Evolutionary conservation across 2,888 invertebrate species (phyloP).

Genomic region (Idaea dimidiata): DNA sequence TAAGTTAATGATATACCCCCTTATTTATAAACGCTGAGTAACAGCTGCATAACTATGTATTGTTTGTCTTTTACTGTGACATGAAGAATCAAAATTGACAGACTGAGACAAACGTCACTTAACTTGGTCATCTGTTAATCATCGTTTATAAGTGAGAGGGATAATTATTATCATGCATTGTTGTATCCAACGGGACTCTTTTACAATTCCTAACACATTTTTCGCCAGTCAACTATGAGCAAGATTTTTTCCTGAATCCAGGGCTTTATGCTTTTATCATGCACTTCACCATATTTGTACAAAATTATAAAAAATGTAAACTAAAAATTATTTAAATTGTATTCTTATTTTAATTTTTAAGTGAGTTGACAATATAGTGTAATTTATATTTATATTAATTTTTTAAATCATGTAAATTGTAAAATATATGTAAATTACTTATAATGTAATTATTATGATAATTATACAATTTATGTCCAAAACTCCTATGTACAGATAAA

Average conservation of each 20-base stretch:
- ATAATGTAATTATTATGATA: background rate
- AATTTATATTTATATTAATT: conserved; percentile 3
- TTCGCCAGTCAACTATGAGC: too few relatives aligned
- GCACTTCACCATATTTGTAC: conserved; percentile 8
- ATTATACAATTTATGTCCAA: conserved; percentile 5
- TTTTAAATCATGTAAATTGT: conserved; percentile 23
- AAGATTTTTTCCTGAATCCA: background rate
- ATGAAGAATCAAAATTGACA: too few relatives aligned
- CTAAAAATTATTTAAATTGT: background rate
- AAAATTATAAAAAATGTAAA: conserved; percentile 1
- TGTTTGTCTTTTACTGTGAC: too few relatives aligned
- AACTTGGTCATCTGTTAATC: too few relatives aligned
- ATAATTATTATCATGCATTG: too few relatives aligned
- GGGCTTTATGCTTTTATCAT: conserved; percentile 10
- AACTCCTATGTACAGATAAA: background rate
- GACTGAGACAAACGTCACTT: too few relatives aligned
- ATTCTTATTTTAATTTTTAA: conserved; percentile 23
- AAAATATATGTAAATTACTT: conserved; percentile 11
- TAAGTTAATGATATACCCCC: too few relatives aligned
- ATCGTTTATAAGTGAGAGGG: too few relatives aligned
- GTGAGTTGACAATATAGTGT: conserved; percentile 43
- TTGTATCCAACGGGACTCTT: too few relatives aligned
- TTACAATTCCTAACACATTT: too few relatives aligned
- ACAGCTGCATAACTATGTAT: too few relatives aligned
- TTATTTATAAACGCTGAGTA: too few relatives aligned